Evolutionary conservation across 2,797 vertebrate species (phyloP).

Genomic region (Pachyuromys duprasi): DNA sequence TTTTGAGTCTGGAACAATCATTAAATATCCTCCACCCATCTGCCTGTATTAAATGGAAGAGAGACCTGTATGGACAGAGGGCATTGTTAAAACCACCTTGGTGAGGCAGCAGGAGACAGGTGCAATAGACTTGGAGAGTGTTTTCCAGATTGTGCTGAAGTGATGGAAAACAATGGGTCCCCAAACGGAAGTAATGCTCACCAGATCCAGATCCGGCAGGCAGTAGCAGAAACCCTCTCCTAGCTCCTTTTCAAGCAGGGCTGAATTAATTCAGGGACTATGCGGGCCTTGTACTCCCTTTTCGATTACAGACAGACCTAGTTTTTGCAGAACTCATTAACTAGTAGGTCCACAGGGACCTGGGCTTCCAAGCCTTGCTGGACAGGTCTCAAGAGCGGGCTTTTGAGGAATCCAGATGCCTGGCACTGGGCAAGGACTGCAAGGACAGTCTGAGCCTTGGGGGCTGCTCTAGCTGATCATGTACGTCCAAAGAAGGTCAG

Average conservation of each 20-base stretch:
- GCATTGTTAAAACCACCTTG: conserved; percentile 80
- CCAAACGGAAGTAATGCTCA: neutral
- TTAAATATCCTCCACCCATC: conserved; percentile 82
- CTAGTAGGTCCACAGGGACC: conserved; percentile 64
- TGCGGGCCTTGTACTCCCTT: conserved; percentile 65
- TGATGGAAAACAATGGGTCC: conserved; percentile 50
- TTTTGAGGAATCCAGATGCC: neutral
- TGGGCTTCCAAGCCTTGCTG: conserved; percentile 59
- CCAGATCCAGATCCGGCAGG: neutral
- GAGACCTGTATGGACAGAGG: conserved; percentile 67
- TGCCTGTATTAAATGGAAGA: conserved; percentile 73
- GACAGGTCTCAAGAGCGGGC: neutral
- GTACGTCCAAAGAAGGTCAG: neutral
- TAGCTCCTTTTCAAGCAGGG: neutral
- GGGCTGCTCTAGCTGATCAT: neutral
- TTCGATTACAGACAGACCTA: conserved; percentile 68
- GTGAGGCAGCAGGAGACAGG: conserved; percentile 73
- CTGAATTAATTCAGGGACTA: conserved; percentile 51
- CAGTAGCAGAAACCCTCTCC: neutral
- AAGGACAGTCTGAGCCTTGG: neutral
- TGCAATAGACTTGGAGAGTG: conserved; percentile 40
- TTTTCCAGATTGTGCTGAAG: conserved; percentile 64
- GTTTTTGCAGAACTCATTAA: conserved; percentile 82
- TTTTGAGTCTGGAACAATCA: conserved; percentile 74
- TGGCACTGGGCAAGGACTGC: neutral